Evolutionary conservation across 2,797 vertebrate species (phyloP).

Genomic region (Cyclura pinguis): DNA sequence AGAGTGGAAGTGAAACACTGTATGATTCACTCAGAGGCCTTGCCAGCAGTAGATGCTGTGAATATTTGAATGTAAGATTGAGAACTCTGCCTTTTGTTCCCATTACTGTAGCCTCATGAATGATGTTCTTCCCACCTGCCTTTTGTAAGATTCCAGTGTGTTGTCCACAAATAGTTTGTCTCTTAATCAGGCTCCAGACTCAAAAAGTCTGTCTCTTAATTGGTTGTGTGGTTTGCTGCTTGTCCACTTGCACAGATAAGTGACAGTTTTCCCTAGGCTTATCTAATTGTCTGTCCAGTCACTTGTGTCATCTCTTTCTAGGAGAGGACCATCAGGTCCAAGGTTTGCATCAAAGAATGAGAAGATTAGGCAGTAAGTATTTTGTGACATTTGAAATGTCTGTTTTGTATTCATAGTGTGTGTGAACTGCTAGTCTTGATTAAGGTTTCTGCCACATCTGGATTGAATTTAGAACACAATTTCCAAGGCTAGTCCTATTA

Average conservation of each 20-base stretch:
- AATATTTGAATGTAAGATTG: not conserved
- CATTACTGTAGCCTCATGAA: not conserved
- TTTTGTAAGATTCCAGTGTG: not conserved
- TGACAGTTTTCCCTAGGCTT: not conserved
- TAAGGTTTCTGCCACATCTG: accelerated
- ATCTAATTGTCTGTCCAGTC: not conserved
- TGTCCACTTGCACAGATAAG: not conserved
- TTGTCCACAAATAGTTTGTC: not conserved
- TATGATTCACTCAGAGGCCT: not conserved
- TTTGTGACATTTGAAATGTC: not conserved
- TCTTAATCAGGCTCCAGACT: not conserved
- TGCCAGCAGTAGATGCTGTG: not conserved
- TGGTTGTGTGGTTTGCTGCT: not conserved
- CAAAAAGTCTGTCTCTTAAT: not conserved
- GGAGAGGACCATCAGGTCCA: constrained; percentile 95
- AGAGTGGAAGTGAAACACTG: not conserved
- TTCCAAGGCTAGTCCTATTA: not conserved
- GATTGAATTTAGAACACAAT: not conserved
- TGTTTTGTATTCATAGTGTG: not conserved
- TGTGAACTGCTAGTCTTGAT: not conserved
- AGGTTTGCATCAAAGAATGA: constrained; percentile 95
- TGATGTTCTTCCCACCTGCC: not conserved
- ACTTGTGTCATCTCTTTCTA: constrained; percentile 74
- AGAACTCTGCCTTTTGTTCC: not conserved
- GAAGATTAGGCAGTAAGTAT: constrained; percentile 95